Conservation (phyloP, 2,797 vertebrate species). For the Pantherophis alleghaniensis region DNA sequence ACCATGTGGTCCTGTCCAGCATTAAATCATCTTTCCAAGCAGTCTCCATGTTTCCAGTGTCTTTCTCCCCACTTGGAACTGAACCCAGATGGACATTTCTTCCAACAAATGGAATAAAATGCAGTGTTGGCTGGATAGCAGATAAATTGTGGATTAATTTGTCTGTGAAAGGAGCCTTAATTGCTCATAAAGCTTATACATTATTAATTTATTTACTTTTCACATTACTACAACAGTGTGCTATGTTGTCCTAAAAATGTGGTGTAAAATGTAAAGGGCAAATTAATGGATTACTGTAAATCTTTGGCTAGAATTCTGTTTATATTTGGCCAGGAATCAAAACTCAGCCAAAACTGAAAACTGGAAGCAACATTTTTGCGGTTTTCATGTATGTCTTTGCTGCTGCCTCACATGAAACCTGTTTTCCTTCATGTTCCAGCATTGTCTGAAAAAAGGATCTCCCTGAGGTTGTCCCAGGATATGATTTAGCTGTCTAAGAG, state of each 20-base stretch:
- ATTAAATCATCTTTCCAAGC: too few relatives aligned
- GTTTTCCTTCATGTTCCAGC: background rate
- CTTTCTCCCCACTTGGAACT: too few relatives aligned
- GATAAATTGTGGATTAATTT: background rate
- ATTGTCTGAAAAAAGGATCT: background rate
- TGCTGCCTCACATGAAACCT: background rate
- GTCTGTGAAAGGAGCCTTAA: background rate
- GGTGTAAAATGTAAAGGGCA: background rate
- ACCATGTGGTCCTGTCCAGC: too few relatives aligned
- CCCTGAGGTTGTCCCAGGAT: background rate
- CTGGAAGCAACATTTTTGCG: background rate
- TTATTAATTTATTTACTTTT: background rate
- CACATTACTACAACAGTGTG: background rate
- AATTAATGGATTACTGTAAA: background rate
- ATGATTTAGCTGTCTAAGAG: background rate
- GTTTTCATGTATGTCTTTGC: background rate
- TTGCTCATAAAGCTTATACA: background rate
- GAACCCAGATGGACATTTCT: too few relatives aligned
- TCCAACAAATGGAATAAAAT: background rate
- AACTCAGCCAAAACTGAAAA: background rate
- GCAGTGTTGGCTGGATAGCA: background rate
- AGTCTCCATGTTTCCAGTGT: too few relatives aligned
- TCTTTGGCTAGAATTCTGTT: background rate
- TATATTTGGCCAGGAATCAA: background rate
- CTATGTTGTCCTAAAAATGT: background rate